Percentiles rank a stretch among this genome's conserved stretches.
These are phyloP conservation scores for Lithophane semibrunnea DNA, from an alignment of 2,888 invertebrate genomes.

Conservation along the genomic window DNA sequence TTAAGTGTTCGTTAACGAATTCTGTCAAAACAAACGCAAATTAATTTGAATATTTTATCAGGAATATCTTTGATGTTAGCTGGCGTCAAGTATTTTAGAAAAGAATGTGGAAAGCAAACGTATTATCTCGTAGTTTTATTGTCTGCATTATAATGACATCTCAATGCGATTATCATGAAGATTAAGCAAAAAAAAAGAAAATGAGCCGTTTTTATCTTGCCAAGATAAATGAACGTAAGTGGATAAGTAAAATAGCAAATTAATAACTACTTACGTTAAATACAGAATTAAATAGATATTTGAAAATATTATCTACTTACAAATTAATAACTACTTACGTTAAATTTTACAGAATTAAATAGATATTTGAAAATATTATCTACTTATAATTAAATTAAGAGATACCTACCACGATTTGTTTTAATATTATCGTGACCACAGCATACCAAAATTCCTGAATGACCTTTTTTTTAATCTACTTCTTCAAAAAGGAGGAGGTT, in stretches of 20 bases:
- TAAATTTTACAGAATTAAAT: neutral
- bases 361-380: neutral
- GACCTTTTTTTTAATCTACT: too few relatives aligned
- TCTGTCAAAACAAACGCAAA: constrained; percentile 70
- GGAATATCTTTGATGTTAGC: constrained; percentile 55
- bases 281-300: neutral
- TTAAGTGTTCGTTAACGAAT: constrained; percentile 80
- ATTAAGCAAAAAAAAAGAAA: constrained; percentile 14
- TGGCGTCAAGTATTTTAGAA: constrained; percentile 37
- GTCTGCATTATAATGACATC: constrained; percentile 45
- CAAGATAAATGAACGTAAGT: constrained; percentile 4
- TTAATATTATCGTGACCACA: constrained; percentile 1
- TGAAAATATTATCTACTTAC: neutral
- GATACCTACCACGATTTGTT: constrained; percentile 2
- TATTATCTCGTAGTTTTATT: constrained; percentile 47
- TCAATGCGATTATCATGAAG: constrained; percentile 14
- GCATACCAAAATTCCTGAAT: neutral
- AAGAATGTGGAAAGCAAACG: constrained; percentile 40
- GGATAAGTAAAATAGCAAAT: constrained; percentile 10
- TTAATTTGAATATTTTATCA: constrained; percentile 68
- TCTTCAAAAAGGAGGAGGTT: too few relatives aligned
- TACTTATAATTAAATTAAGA: neutral
- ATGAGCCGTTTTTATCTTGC: constrained; percentile 3
- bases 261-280: constrained; percentile 8
- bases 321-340: constrained; percentile 14